A percentile compares a stretch with the other conserved stretches of the same genome.
phyloP scores from a whole-genome alignment of 2,113 vertebrate species.

The Emydocephalus ijimae region DNA sequence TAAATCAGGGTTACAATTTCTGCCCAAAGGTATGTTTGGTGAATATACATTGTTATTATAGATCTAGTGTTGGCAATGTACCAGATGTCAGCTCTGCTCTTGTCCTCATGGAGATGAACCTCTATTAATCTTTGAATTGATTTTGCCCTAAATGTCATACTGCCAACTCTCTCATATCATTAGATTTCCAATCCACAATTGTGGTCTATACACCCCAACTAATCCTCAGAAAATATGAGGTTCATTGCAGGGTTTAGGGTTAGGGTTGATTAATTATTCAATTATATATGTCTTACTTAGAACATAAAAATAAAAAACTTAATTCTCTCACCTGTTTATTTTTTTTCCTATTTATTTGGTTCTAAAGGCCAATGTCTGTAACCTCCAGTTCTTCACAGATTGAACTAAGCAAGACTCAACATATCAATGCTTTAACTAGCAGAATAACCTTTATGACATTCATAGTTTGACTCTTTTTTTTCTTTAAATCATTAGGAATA shows the following conservation, averaged over 20 bases:
- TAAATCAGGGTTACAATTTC: not conserved
- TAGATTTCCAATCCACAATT: not conserved
- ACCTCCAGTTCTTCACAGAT: slow-evolving; percentile 20
- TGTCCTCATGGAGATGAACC: not conserved
- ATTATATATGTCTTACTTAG: not conserved
- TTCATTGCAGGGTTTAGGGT: not conserved
- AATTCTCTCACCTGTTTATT: slow-evolving; percentile 35
- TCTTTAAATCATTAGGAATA: not conserved
- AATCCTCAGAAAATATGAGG: not conserved
- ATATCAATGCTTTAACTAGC: slow-evolving; percentile 16
- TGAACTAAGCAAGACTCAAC: not conserved
- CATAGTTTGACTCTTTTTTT: not conserved
- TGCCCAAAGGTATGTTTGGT: slow-evolving; percentile 28
- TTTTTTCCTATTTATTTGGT: slow-evolving; percentile 16
- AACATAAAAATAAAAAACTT: not conserved
- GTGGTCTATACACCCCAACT: not conserved
- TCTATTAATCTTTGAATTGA: not conserved
- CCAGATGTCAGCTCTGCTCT: not conserved
- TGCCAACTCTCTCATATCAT: not conserved
- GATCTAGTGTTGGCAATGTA: not conserved
- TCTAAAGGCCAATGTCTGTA: slow-evolving; percentile 28
- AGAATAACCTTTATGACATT: not conserved
- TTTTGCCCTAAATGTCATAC: not conserved
- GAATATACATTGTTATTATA: not conserved
- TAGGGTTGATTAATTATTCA: not conserved